Evolutionary conservation across 2,888 invertebrate genomes (phyloP), one percentile per base, ranked within the genome.

Genomic region (Parapristionchus giblindavisi): DNA sequence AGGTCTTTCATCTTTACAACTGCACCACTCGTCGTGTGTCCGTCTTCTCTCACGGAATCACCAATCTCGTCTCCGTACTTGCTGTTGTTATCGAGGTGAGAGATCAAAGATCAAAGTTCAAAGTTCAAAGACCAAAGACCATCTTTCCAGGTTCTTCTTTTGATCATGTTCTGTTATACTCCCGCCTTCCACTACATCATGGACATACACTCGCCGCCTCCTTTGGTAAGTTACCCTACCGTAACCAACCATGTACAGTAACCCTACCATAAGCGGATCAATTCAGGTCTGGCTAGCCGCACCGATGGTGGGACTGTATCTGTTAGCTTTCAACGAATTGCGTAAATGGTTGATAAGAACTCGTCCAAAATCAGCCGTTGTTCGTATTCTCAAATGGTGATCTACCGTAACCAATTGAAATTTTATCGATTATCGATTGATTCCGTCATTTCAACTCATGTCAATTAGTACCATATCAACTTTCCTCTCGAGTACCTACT

Each of bases 1-100:
- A 83, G 83, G 85, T 87, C 24, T 87, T 87, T 78, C 87, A 87
- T 76, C 76, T 87, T 29, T 87, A 82, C 80, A 86, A 87, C 78
- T 87, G 87, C 77, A 86, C 87, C 21, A 87, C 87, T 6, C 78
- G 87, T 11, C 81, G 87, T 27, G 84, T 87, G 21, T 87, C 87
- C n/a, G 84, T 87, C 48, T 85, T 87, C 78, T 81, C 82, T 11
- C 87, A 87, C 68, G 87, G 87, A 38, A 77, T 87, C 38, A 83
- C 85, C 36, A 87, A 87, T 75, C 78, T 87, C 72, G 84, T 87
- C 36, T 80, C 83, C 66, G 77, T 87, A 21, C 85, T 87, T 66
- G 87, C 87, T 11, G 84, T 85, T 6, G 77, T 85, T 40, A 85
- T 87, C 75, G 87, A 87, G 79, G 83, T 83, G 11, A n/a, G n/a